Percentiles rank a stretch among this genome's conserved stretches.
phyloP scores from a whole-genome alignment of 2,888 invertebrate genomes.

The Acronicta alni region DNA sequence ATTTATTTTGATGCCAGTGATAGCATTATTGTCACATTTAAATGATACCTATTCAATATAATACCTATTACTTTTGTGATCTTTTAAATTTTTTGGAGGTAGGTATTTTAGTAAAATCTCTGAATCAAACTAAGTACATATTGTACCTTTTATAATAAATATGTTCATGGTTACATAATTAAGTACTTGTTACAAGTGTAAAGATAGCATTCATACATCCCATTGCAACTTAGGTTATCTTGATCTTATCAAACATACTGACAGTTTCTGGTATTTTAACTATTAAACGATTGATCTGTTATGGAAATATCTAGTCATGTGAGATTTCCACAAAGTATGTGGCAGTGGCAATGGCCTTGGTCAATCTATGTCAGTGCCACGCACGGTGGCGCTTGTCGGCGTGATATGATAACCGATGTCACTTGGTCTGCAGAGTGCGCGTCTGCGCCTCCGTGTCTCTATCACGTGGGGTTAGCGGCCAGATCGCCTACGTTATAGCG shows the following conservation, averaged over 20 bases:
- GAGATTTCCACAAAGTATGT: slow-evolving; percentile 54
- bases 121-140: neutral
- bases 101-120: too few species aligned
- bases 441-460: slow-evolving; percentile 13
- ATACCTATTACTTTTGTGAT: too few species aligned
- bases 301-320: slow-evolving; percentile 51
- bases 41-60: too few species aligned
- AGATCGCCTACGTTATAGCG: slow-evolving; percentile 12
- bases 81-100: too few species aligned
- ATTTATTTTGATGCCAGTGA: too few species aligned
- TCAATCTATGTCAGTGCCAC: slow-evolving; percentile 67
- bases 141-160: neutral
- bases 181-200: slow-evolving; percentile 8
- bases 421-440: slow-evolving; percentile 24
- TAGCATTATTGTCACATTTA: too few species aligned
- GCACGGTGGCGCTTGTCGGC: slow-evolving; percentile 57
- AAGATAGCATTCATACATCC: slow-evolving; percentile 9
- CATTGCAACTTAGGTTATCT: slow-evolving; percentile 17
- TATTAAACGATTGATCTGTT: slow-evolving; percentile 47
- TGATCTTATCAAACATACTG: slow-evolving; percentile 29
- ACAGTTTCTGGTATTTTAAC: slow-evolving; percentile 19
- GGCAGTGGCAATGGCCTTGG: slow-evolving; percentile 63
- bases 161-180: slow-evolving; percentile 25
- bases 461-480: slow-evolving; percentile 45
- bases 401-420: slow-evolving; percentile 58